Evolutionary conservation across 2,888 invertebrate species (phyloP), one percentile per base, ranked within the genome.

Genomic region (Petrophora chlorosata): DNA sequence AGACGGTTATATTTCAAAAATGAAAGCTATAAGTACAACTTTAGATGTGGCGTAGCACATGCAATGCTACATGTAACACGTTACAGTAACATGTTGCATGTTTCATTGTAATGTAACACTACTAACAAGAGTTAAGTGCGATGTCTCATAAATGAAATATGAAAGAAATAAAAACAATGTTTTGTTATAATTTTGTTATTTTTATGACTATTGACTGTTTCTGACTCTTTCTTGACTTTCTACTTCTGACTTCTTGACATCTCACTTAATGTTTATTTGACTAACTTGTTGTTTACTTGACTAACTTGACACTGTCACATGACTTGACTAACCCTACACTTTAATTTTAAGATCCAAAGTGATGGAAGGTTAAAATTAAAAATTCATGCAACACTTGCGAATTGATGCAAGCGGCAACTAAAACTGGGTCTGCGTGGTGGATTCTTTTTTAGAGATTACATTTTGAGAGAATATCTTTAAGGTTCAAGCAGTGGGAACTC

Each of bases 51-150:
- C 44, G 45, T 32, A 48, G 50, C 56, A 59, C 48, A 42, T 49
- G 19, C 44, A 28, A 36, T 23, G 44, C 33, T 48, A 52, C 34
- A 13, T 19, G 41, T 54, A 44, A 25, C 36, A 36, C 38, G 38
- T 48, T 38, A 29, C 25, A 16, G 53, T 61, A 57, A 43, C 56
- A 53, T 26, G 52, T 57, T 61, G 47, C 41, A 36, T 47, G 46
- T 55, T 40, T 26, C 29, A 44, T 43, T 50, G 39, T 10, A 15
- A 59, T 30, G 35, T 25, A 67, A 68, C 62, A 63, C 53, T 61
- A 74, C 70, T 77, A 76, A 76, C 72, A 70, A 67, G 68, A 70
- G 76, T 80, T 81, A 87, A 88, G 89, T 89, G 89, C 79, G 89
- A 88, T 88, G 89, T 89, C 87, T 65, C 65, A 71, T 65, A 68